Evolutionary conservation across 2,797 vertebrate genomes (phyloP).

Genomic region (Sebastes cheni): DNA sequence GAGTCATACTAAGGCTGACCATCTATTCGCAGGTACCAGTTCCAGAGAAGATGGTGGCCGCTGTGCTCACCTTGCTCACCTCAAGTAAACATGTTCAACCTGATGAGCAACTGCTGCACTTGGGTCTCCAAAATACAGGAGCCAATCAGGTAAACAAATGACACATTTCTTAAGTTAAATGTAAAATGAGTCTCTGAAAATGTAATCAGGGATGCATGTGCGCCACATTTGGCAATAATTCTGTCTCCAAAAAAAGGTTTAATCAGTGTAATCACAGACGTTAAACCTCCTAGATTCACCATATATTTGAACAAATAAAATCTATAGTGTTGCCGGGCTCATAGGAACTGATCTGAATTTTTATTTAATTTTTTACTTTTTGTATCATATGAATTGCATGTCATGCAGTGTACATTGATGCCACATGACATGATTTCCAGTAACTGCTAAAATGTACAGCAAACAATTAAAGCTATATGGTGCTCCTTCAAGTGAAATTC

Average conservation of each 20-base stretch:
- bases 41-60: conserved; percentile 83
- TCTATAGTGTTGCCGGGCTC: neutral
- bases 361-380: neutral
- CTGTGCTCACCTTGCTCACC: conserved; percentile 74
- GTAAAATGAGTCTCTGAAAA: neutral
- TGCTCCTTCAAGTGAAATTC: neutral
- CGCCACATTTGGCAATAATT: neutral
- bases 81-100: conserved; percentile 86
- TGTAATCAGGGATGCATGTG: neutral
- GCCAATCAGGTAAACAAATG: conserved; percentile 80
- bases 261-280: neutral
- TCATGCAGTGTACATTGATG: neutral
- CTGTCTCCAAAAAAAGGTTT: neutral
- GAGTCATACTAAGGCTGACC: conserved; percentile 24
- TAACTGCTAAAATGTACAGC: neutral
- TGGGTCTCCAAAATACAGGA: conserved; percentile 84
- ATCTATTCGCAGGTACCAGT: conserved; percentile 72
- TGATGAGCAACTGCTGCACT: conserved; percentile 87
- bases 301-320: neutral
- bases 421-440: neutral
- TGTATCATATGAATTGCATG: neutral
- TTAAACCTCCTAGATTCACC: neutral
- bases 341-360: neutral
- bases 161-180: neutral
- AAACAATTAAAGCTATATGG: neutral